Base-by-base conservation (phyloP, 1,140 invertebrate genomes). In the Leptestheria dahalacensis region DNA sequence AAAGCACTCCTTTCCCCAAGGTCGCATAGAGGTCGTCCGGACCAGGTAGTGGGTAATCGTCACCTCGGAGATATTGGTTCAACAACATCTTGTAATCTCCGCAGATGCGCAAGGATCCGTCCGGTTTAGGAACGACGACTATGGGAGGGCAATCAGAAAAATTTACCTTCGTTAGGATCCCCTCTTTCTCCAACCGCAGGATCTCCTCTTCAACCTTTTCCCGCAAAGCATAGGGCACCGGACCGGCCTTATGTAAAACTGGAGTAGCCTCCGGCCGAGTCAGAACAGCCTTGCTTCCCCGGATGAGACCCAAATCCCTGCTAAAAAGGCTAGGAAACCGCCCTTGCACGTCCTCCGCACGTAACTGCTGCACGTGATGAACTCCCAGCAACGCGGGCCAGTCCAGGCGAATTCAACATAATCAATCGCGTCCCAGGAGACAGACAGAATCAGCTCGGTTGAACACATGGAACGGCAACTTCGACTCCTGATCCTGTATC, bases 81-180 rank as follows among this genome's bases (percentile, higher is more conserved):
- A 76, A 55, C 3, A 72, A 74, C 2, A 67, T 55, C 57, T 71
- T 70, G 61, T 65, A 73, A 61, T 72, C 69, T 2, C 69, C 69
- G 62, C 69, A 71, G 11, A 72, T 61, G 10, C 69, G 61, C 11
- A 74, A 64, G n/a, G 26, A 60, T 48, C 66, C 66, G 57, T 71
- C 62, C 21, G 64, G 48, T 64, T 74, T 74, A 9, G 67, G 50
- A n/a, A 74, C 65, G 1, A 68, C 65, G 6, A 74, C 71, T 23
- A 70, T 65, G 0, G 71, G 72, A 26, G 66, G 70, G 70, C 71
- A 74, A 12, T 68, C 62, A 6, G 60, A 59, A 56, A 61, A 62
- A 29, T 57, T 10, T 20, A 69, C 66, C 18, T 60, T 49, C 54
- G 64, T 59, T 3, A 69, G 60, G 1, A 66, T 64, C 2, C 64